Percentiles rank a stretch among this genome's conserved stretches.
These are phyloP conservation scores for Blastobasis adustella DNA, from an alignment of 2,888 invertebrate genomes.

Conservation along the genomic window DNA sequence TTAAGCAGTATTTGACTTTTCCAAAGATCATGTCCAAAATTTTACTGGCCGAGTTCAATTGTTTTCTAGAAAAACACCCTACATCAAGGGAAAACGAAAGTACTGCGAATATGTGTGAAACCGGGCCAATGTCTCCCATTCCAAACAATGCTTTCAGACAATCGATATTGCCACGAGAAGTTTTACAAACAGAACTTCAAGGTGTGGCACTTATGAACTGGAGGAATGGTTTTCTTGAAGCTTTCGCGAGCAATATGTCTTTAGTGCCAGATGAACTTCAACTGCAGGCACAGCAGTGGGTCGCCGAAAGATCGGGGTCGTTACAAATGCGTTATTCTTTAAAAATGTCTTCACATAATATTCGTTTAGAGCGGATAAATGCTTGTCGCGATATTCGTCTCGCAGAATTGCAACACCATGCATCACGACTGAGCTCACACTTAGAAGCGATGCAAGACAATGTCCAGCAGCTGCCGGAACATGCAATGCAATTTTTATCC, in stretches of 20 bases:
- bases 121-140: background rate
- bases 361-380: constrained; percentile 46
- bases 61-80: constrained; percentile 47
- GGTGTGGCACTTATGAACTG: constrained; percentile 42
- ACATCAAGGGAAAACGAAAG: constrained; percentile 10
- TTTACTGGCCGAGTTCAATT: constrained; percentile 45
- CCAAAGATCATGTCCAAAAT: constrained; percentile 30
- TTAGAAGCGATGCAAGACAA: constrained; percentile 39
- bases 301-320: constrained; percentile 35
- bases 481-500: constrained; percentile 33
- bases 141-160: background rate
- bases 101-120: no score
- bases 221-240: constrained; percentile 54
- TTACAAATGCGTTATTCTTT: constrained; percentile 46
- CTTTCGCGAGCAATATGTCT: constrained; percentile 39
- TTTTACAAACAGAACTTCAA: constrained; percentile 48
- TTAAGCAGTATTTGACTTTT: constrained; percentile 47
- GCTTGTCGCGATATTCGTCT: constrained; percentile 36
- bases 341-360: constrained; percentile 45
- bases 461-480: constrained; percentile 30
- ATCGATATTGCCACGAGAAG: constrained; percentile 31
- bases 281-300: constrained; percentile 43
- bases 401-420: constrained; percentile 43
- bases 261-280: constrained; percentile 39
- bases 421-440: constrained; percentile 43